Percentiles rank a stretch among this genome's conserved stretches.
Conservation (phyloP, 2,797 vertebrate genomes). For the Lycodopsis pacificus region DNA sequence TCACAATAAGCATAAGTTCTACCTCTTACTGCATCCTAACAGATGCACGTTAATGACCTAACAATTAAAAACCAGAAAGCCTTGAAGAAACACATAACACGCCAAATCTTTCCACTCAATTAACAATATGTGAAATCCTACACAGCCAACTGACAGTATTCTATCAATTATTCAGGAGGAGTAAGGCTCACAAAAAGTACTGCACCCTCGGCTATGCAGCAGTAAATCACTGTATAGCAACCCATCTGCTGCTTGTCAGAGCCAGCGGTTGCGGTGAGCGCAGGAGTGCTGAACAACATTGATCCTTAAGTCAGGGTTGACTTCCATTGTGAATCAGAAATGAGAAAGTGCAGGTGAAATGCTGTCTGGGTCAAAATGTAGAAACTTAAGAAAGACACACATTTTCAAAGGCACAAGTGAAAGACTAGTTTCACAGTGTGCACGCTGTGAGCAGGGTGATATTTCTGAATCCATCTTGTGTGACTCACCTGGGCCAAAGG, state of each 20-base stretch:
- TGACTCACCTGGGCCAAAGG: conserved; percentile 31
- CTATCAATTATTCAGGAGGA: conserved; percentile 77
- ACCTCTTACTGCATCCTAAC: conserved; percentile 35
- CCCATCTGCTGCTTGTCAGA: conserved; percentile 77
- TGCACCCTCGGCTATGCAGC: conserved; percentile 72
- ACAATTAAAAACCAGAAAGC: conserved; percentile 69
- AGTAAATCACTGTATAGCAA: conserved; percentile 76
- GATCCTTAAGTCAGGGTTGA: conserved; percentile 56
- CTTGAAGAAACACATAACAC: conserved; percentile 59
- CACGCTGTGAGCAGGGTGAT: background rate
- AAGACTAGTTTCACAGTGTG: conserved; percentile 10
- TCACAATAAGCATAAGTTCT: conserved; percentile 31
- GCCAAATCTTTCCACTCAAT: conserved; percentile 54
- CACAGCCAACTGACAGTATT: conserved; percentile 66
- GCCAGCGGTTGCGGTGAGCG: conserved; percentile 53
- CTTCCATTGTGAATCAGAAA: conserved; percentile 48
- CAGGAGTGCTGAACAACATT: conserved; percentile 54
- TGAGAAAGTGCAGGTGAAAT: conserved; percentile 24
- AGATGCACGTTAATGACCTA: conserved; percentile 57
- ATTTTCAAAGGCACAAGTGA: conserved; percentile 13
- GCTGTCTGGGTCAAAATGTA: conserved; percentile 11
- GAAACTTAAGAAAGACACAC: conserved; percentile 1
- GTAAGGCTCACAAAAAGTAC: conserved; percentile 72
- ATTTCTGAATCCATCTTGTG: conserved; percentile 17
- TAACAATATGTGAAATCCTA: conserved; percentile 66